Evolutionary conservation across 2,888 invertebrate genomes (phyloP).

Genomic region (Drepana falcataria): DNA sequence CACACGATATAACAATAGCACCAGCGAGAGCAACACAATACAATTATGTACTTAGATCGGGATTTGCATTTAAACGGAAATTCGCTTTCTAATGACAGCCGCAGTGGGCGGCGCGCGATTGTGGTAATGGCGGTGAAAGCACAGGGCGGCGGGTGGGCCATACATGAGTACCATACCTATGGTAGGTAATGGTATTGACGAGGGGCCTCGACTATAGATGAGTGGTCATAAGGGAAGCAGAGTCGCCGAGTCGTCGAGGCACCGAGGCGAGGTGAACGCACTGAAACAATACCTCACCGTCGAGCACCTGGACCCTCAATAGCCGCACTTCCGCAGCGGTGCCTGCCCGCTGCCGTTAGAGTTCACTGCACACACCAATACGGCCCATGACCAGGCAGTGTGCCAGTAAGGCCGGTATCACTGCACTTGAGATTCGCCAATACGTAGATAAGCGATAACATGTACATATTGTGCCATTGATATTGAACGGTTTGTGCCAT

Average conservation of each 20-base stretch:
- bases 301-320: neutral
- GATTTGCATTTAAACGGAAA: conserved; percentile 61
- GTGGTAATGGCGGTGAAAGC: conserved; percentile 60
- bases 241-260: no score
- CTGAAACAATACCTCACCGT: neutral
- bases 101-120: conserved; percentile 27
- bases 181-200: no score
- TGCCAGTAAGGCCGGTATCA: no score
- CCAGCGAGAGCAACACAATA: conserved; percentile 30
- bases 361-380: no score
- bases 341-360: no score
- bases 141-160: conserved; percentile 23
- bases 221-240: no score
- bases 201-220: no score
- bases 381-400: no score
- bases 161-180: conserved; percentile 7
- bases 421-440: no score
- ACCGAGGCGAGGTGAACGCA: neutral
- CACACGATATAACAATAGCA: conserved; percentile 34
- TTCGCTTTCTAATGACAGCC: conserved; percentile 60
- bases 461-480: no score
- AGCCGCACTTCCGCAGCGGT: neutral
- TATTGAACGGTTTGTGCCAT: no score
- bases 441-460: no score
- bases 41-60: conserved; percentile 32